A percentile compares a stretch with the other conserved stretches of the same genome.
phyloP scores from a whole-genome alignment of 2,888 invertebrate genomes.

The Hypena proboscidalis region DNA sequence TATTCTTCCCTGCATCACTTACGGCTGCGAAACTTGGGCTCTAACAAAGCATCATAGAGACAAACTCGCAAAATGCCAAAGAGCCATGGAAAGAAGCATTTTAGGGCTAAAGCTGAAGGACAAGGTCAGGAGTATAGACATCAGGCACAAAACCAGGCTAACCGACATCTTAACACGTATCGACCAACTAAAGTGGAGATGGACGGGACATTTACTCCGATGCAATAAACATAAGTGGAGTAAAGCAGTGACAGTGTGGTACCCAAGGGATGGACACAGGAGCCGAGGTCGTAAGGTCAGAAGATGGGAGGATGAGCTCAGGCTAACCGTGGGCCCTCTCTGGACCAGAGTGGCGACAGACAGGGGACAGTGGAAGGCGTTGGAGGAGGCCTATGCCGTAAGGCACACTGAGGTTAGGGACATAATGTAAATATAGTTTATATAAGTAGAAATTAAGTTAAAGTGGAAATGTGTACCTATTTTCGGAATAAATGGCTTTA shows the following conservation, averaged over 20 bases:
- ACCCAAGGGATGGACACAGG: constrained; percentile 7
- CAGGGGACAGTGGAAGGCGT: too few relatives aligned
- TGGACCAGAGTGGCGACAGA: too few relatives aligned
- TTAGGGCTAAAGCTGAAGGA: background rate
- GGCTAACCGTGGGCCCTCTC: too few relatives aligned
- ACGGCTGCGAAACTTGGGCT: constrained; percentile 5
- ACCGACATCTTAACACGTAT: constrained; percentile 2
- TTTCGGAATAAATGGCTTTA: too few relatives aligned
- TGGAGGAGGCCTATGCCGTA: too few relatives aligned
- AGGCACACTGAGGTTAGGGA: too few relatives aligned
- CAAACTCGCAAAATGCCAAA: background rate
- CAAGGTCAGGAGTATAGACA: background rate
- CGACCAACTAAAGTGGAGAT: constrained; percentile 8
- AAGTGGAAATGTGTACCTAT: too few relatives aligned
- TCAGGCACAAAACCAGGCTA: background rate
- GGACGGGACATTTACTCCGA: constrained; percentile 7
- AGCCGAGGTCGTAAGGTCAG: constrained; percentile 1
- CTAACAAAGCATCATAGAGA: background rate
- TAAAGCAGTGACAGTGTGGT: constrained; percentile 11
- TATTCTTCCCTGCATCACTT: constrained; percentile 1
- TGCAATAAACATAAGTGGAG: background rate
- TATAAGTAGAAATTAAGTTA: too few relatives aligned
- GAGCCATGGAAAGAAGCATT: constrained; percentile 5
- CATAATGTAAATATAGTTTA: too few relatives aligned
- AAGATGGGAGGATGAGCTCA: constrained; percentile 11